These are phyloP conservation scores for Tetragnatha versicolor DNA, from an alignment of 1,140 invertebrate genomes.

Conservation along the genomic window DNA sequence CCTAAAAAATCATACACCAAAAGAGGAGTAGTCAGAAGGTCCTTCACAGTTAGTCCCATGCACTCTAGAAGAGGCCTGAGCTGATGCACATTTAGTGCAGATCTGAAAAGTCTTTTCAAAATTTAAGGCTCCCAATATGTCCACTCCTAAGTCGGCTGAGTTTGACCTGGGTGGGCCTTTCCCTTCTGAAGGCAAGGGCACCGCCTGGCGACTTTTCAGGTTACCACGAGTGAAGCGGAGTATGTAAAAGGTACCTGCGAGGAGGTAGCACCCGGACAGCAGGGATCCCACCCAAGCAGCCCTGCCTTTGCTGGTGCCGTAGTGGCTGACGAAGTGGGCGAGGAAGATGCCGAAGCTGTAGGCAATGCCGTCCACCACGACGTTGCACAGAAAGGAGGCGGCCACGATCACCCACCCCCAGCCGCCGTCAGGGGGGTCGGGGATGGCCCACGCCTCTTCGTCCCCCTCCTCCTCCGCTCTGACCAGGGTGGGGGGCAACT, in stretches of 20 bases:
- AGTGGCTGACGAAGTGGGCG: conserved; percentile 79
- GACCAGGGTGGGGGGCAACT: conserved; percentile 40
- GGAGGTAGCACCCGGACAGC: conserved; percentile 91
- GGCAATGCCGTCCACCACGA: conserved; percentile 97
- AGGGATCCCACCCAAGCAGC: conserved; percentile 94
- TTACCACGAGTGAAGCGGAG: neutral
- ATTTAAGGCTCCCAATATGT: too few relatives aligned
- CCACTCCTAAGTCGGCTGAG: too few relatives aligned
- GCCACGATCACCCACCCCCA: conserved; percentile 92
- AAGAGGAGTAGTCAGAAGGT: too few relatives aligned
- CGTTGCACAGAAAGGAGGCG: conserved; percentile 96
- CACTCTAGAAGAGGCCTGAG: too few relatives aligned
- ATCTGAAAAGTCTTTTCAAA: too few relatives aligned
- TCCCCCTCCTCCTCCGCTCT: conserved; percentile 32
- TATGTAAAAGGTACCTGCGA: conserved; percentile 72
- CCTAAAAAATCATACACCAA: too few relatives aligned
- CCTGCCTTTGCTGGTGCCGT: conserved; percentile 84
- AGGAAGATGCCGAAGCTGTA: conserved; percentile 93
- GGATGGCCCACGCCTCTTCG: conserved; percentile 1
- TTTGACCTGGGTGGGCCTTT: too few relatives aligned
- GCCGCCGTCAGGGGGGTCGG: conserved; percentile 65
- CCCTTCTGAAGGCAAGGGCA: too few relatives aligned
- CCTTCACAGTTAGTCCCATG: too few relatives aligned
- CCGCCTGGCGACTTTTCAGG: too few relatives aligned
- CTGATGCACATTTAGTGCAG: too few relatives aligned